Conservation (phyloP, 2,888 invertebrate genomes). For the Drosophila peninsularis region DNA sequence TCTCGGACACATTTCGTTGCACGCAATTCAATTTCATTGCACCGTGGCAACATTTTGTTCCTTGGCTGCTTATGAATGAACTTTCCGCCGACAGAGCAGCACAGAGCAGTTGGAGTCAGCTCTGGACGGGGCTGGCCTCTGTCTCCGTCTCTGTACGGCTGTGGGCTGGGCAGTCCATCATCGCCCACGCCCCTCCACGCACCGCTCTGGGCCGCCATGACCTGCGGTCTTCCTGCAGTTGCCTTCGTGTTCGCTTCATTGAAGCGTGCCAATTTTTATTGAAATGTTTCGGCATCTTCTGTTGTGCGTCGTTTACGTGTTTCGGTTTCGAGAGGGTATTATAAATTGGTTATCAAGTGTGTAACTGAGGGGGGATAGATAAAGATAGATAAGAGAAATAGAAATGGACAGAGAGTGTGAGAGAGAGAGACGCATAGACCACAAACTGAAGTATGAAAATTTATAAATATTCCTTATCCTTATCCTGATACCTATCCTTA, state of each 20-base stretch:
- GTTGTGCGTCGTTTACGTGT: slow-evolving; percentile 26
- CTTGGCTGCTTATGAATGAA: slow-evolving; percentile 65
- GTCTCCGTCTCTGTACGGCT: slow-evolving; percentile 2
- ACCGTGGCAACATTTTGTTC: slow-evolving; percentile 54
- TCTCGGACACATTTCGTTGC: slow-evolving; percentile 53
- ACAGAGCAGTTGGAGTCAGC: slow-evolving; percentile 3
- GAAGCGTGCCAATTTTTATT: slow-evolving; percentile 75
- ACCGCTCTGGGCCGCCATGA: background rate
- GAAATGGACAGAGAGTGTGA: background rate
- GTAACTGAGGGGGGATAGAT: background rate
- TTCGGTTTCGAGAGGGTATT: slow-evolving; percentile 8
- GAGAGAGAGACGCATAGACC: too few relatives aligned
- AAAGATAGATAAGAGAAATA: background rate
- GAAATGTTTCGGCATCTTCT: slow-evolving; percentile 71
- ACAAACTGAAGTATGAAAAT: too few relatives aligned
- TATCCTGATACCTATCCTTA: too few relatives aligned
- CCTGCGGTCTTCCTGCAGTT: slow-evolving; percentile 25
- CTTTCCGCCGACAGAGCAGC: slow-evolving; percentile 28
- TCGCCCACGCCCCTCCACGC: slow-evolving; percentile 62
- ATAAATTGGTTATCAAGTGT: background rate
- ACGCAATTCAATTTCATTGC: slow-evolving; percentile 72
- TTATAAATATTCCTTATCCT: too few relatives aligned
- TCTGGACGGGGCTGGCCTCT: slow-evolving; percentile 14
- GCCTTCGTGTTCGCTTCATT: slow-evolving; percentile 63
- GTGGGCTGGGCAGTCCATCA: slow-evolving; percentile 68